These are phyloP conservation scores for Enteromius treurensis DNA, from an alignment of 2,797 vertebrate genomes.

Conservation along the genomic window DNA sequence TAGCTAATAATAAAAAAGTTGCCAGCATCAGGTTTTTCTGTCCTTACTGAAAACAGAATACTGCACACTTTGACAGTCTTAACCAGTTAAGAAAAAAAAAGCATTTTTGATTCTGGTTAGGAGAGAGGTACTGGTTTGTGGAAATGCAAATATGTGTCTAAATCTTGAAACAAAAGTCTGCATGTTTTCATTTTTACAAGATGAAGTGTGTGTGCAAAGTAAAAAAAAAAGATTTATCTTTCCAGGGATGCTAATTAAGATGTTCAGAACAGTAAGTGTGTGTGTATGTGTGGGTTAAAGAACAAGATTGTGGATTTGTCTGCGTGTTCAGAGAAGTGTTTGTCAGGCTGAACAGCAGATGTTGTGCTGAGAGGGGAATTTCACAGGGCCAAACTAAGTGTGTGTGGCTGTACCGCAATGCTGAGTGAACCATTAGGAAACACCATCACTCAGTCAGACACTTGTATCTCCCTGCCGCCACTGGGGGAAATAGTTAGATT, in stretches of 20 bases:
- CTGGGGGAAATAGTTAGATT: conserved; percentile 7
- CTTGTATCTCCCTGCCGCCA: conserved; percentile 21
- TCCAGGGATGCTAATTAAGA: background rate
- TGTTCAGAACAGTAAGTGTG: background rate
- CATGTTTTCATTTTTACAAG: background rate
- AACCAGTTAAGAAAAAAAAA: too few species aligned
- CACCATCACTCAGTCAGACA: conserved; percentile 17
- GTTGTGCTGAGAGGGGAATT: conserved; percentile 31
- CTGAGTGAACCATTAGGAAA: conserved; percentile 25
- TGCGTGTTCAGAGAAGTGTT: background rate
- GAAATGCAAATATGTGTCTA: background rate
- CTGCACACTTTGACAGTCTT: background rate
- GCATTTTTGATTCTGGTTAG: too few species aligned
- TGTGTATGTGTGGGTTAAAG: background rate
- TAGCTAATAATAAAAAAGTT: background rate
- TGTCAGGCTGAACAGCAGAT: conserved; percentile 22
- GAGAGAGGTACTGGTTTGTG: background rate
- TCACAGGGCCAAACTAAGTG: conserved; percentile 26
- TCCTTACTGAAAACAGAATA: background rate
- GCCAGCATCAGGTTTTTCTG: background rate
- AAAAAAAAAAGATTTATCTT: background rate
- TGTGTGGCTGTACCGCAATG: background rate
- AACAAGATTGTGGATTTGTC: conserved; percentile 26
- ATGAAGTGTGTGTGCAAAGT: background rate
- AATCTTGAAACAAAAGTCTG: conserved; percentile 7